Base-by-base conservation (phyloP, 2,888 invertebrate genomes). In the Prosapia bicincta region DNA sequence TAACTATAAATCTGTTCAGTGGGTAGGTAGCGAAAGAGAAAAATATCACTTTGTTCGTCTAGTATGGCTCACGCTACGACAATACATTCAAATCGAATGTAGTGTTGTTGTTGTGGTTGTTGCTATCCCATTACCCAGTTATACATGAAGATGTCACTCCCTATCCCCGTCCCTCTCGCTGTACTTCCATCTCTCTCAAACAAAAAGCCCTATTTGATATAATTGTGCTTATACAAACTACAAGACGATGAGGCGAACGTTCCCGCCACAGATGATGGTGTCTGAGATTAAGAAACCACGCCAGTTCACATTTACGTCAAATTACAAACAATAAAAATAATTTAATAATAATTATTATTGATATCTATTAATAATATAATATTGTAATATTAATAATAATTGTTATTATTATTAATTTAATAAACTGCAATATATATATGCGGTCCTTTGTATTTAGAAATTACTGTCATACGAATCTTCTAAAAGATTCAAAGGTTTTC, bases 71-170 rank as follows among this genome's bases (percentile, higher is more conserved):
- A 3, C 54, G 54, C 54, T 54, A 54, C 54, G 54, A 54, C 54
- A 54, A 54, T 54, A 54, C 54, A 54, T 54, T 54, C 54, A 54
- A 54, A 54, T 54, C 54, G 54, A 54, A 54, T 54, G 54, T 54
- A 54, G 54, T 54, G 54, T 38, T 38, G 38, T 54, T 54, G 54
- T 54, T 54, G 54, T 5, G 9, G 30, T 9, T 54, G 20, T 54
- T 54, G 54, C 54, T 54, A 54, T 54, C 54, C 54, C 20, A 54
- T 54, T 54, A 54, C 54, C 54, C 54, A 54, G 54, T 54, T 20
- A 54, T 54, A 54, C 54, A 54, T 54, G 54, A 54, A 54, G 54
- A 54, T 54, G 54, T 54, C 54, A 54, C 54, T 54, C 54, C 54
- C 54, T 54, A 54, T 54, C 54, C 20, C 54, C 7, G 20, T 54